Conservation (phyloP, 2,888 invertebrate genomes). For the Megastigmus dorsalis region DNA sequence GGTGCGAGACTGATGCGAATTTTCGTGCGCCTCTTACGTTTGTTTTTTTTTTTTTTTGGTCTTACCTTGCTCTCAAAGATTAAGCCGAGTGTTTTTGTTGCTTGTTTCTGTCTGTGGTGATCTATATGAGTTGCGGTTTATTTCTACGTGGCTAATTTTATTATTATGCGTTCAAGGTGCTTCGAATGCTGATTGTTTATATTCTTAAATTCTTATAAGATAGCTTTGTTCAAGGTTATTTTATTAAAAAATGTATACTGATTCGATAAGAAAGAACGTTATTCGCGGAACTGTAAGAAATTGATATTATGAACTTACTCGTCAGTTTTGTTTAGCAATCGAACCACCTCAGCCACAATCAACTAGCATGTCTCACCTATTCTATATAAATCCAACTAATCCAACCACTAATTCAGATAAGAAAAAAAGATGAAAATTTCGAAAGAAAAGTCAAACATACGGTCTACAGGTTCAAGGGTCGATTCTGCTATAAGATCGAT, state of each 20-base stretch:
- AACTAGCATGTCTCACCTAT: background rate
- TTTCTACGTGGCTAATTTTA: background rate
- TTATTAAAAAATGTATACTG: too few relatives aligned
- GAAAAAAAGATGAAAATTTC: conserved; percentile 9
- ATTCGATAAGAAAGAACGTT: too few relatives aligned
- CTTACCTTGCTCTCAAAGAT: conserved; percentile 11
- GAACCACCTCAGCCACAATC: background rate
- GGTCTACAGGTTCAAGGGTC: too few relatives aligned
- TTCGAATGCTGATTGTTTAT: background rate
- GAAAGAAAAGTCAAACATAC: background rate
- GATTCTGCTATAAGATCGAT: too few relatives aligned
- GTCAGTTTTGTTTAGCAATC: background rate
- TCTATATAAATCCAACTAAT: conserved; percentile 11
- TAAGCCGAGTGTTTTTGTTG: background rate
- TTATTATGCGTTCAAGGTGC: background rate
- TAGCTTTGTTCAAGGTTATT: too few relatives aligned
- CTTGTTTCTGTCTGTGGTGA: conserved; percentile 26
- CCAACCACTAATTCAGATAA: conserved; percentile 12
- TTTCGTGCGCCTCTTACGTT: too few relatives aligned
- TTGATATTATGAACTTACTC: background rate
- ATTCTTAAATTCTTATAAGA: background rate
- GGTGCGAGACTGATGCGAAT: too few relatives aligned
- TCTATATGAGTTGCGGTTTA: background rate
- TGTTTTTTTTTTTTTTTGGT: background rate
- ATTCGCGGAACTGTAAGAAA: too few relatives aligned